Base-by-base conservation (phyloP, 2,797 vertebrate genomes). In the Periophthalmus magnuspinnatus region DNA sequence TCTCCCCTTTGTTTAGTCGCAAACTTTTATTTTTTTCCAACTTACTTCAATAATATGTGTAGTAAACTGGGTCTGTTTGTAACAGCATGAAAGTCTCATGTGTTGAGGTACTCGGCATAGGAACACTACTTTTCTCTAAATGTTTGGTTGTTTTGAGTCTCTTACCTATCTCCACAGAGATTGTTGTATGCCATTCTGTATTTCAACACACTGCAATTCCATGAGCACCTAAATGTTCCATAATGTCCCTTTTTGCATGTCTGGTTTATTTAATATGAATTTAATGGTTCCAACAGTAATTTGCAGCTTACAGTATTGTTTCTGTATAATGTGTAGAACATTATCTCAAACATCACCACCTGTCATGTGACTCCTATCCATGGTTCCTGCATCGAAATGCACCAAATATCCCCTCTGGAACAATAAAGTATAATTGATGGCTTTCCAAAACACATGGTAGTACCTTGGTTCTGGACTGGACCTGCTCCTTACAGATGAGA, bases 401-500 rank as follows among this genome's bases (percentile, higher is more conserved):
- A 16, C 14, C 41, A 45, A 45, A 45, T 14, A 14, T 14, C 41
- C 41, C 13, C 41, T 45, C 0, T 5, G 41, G 13, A 14, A 45
- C 41, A 45, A 45, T 45, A 45, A 45, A 14, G 13, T 1, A 45
- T 14, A 4, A 45, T 14, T 16, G 11, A 45, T 45, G 13, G 41
- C 11, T 45, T 45, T 16, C 13, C 41, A 45, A 50, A 50, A 2
- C 48, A 19, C 16, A 16, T 16, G 13, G 24, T 5, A 56, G 65
- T 94, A 99, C 98, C 97, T 99, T 99, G 85, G 97, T 99, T 85
- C 98, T 94, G 9, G 97, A 99, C 79, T 99, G 98, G 88, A 99
- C 97, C 90, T 98, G 97, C 11, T 99, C 98, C 87, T 99, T 99
- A 90, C 98, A 99, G 88, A 99, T 97, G 78, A 99, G 97, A 89